Evolutionary conservation across 2,888 invertebrate species (phyloP).

Genomic region (Mechanitis messenoides): DNA sequence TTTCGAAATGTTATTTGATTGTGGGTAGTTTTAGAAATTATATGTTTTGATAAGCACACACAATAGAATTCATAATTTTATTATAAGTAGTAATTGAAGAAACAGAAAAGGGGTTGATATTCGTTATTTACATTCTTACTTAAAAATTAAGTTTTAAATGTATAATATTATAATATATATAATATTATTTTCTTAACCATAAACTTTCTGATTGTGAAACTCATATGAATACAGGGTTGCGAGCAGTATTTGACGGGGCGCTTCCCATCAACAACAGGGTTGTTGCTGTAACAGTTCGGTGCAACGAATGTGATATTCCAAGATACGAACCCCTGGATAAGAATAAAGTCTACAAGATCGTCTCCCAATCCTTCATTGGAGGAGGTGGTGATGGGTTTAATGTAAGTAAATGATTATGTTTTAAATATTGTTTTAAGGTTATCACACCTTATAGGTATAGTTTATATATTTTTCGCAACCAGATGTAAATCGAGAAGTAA

Average conservation of each 20-base stretch:
- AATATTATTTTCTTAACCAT: slow-evolving; percentile 33
- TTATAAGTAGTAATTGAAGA: too few relatives aligned
- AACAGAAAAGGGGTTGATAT: too few relatives aligned
- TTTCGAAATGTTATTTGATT: too few relatives aligned
- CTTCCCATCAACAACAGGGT: slow-evolving; percentile 77
- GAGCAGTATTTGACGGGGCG: slow-evolving; percentile 76
- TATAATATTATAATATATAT: neutral
- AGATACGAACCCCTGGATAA: slow-evolving; percentile 76
- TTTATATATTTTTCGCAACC: too few relatives aligned
- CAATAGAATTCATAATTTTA: too few relatives aligned
- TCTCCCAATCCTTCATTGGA: slow-evolving; percentile 76
- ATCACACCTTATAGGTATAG: too few relatives aligned
- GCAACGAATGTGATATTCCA: slow-evolving; percentile 80
- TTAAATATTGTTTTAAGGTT: neutral
- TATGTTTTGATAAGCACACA: too few relatives aligned
- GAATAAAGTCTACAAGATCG: slow-evolving; percentile 78
- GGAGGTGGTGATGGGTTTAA: slow-evolving; percentile 82
- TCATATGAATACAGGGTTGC: slow-evolving; percentile 43
- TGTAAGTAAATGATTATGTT: slow-evolving; percentile 48
- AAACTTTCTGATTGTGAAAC: too few relatives aligned
- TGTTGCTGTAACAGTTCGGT: slow-evolving; percentile 72
- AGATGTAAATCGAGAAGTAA: too few relatives aligned
- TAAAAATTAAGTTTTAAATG: too few relatives aligned
- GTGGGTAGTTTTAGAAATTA: too few relatives aligned
- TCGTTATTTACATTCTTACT: too few relatives aligned